Conservation (phyloP, 2,113 vertebrate genomes). For the Melanostigma gelatinosum region DNA sequence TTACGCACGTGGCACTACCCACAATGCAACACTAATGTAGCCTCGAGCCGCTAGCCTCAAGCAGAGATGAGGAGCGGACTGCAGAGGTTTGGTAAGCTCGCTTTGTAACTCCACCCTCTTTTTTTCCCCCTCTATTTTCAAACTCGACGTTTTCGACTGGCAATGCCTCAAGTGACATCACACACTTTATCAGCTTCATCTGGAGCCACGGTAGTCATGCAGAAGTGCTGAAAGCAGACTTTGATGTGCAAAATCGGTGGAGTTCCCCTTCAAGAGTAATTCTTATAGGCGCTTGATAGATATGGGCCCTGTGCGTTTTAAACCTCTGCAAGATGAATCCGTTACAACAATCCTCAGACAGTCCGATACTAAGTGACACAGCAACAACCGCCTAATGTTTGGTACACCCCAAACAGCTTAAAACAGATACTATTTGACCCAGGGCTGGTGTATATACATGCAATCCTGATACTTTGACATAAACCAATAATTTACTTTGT, state of each 20-base stretch:
- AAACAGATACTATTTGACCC: slow-evolving; percentile 62
- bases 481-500: slow-evolving; percentile 92
- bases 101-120: not conserved
- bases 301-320: not conserved
- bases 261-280: not conserved
- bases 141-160: too few relatives aligned
- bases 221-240: not conserved
- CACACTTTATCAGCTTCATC: not conserved
- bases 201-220: not conserved
- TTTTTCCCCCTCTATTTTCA: too few relatives aligned
- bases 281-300: slow-evolving; percentile 9
- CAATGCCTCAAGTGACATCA: not conserved
- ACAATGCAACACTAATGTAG: not conserved
- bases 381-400: not conserved
- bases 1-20: not conserved
- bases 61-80: not conserved
- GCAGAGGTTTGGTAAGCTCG: not conserved
- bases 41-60: not conserved
- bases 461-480: slow-evolving; percentile 90
- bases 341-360: not conserved
- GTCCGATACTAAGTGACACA: not conserved
- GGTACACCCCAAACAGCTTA: not conserved
- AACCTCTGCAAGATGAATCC: not conserved
- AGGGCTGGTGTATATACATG: slow-evolving; percentile 80
- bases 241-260: not conserved